Conservation (phyloP, 2,113 vertebrate species). For the Isichthys henryi region DNA sequence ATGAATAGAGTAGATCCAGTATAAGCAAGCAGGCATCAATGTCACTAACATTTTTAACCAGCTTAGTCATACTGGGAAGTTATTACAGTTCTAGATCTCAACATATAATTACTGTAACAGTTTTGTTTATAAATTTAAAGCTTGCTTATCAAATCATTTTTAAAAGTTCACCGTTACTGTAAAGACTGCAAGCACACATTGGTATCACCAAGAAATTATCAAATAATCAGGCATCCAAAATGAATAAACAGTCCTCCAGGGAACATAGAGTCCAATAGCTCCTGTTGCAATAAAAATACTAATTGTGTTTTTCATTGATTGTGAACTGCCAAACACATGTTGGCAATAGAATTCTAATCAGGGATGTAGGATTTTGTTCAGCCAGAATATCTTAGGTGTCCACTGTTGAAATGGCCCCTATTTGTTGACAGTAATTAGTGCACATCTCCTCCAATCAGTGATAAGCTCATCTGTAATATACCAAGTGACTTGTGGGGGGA, state of each 20-base stretch:
- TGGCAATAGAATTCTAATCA: neutral
- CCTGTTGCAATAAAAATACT: neutral
- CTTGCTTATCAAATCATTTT: neutral
- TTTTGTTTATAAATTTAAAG: neutral
- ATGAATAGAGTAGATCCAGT: neutral
- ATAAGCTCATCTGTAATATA: neutral
- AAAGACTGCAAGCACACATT: neutral
- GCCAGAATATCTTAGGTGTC: neutral
- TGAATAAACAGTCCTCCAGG: neutral
- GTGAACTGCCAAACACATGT: neutral
- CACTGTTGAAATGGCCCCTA: neutral
- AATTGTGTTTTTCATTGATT: neutral
- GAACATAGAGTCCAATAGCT: neutral
- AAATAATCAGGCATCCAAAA: neutral
- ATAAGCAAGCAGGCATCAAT: neutral
- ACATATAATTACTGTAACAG: neutral
- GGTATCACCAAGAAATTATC: neutral
- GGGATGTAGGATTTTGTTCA: neutral
- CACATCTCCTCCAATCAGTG: neutral
- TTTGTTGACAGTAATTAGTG: neutral
- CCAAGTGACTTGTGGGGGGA: neutral
- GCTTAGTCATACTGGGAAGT: neutral
- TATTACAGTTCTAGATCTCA: neutral
- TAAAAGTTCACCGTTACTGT: neutral
- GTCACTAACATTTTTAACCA: neutral